These are phyloP conservation scores for Hoplias malabaricus DNA, from an alignment of 2,113 vertebrate species.

Conservation along the genomic window DNA sequence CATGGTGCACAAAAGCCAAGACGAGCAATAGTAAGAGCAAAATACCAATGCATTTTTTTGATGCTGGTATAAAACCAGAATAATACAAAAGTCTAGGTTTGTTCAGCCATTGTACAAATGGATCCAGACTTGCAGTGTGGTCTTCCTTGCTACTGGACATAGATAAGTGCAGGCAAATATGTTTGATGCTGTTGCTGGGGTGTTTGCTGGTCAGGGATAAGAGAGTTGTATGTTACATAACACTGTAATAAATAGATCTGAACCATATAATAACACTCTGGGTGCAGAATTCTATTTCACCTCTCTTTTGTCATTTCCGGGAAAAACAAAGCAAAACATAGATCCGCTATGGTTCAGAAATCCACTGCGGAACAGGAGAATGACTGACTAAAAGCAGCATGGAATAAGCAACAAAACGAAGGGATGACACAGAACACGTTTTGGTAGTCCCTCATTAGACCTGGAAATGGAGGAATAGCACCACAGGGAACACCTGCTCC, in stretches of 20 bases:
- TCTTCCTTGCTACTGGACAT: no score
- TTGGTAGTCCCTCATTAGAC: not conserved
- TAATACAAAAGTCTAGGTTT: not conserved
- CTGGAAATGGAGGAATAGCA: slow-evolving; percentile 10
- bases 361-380: slow-evolving; percentile 6
- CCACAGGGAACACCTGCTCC: slow-evolving; percentile 10
- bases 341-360: not conserved
- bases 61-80: not conserved
- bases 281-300: no score
- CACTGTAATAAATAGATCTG: no score
- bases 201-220: no score
- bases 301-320: no score
- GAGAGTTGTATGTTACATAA: no score
- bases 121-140: no score
- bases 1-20: slow-evolving; percentile 13
- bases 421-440: not conserved
- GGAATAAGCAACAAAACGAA: slow-evolving; percentile 18
- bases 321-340: no score
- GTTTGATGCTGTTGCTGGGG: no score
- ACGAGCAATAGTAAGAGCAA: not conserved
- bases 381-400: not conserved
- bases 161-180: no score
- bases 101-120: no score
- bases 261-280: no score
- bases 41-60: not conserved